A percentile compares a stretch with the other conserved stretches of the same genome.
Conservation (phyloP, 2,797 vertebrate genomes). For the Diplodus sargus region DNA sequence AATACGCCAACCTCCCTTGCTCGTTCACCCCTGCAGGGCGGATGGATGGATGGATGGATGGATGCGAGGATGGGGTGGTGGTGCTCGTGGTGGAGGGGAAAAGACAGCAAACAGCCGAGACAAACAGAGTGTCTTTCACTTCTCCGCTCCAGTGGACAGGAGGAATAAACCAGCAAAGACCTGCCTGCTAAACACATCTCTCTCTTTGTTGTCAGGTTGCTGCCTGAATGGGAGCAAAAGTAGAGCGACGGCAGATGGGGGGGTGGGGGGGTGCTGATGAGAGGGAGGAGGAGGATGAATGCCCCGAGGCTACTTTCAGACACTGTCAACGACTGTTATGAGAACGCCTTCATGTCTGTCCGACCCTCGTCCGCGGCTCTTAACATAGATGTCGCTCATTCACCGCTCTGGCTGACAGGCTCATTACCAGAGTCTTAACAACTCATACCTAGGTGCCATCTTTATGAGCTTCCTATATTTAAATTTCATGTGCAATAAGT, state of each 20-base stretch:
- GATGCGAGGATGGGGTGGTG: conserved; percentile 24
- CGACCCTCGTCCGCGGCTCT: conserved; percentile 48
- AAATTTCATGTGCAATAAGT: conserved; percentile 43
- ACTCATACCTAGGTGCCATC: conserved; percentile 23
- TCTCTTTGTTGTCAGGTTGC: conserved; percentile 81
- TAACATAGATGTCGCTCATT: conserved; percentile 66
- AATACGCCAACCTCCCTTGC: conserved; percentile 38
- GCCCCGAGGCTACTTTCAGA: conserved; percentile 78
- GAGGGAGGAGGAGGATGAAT: conserved; percentile 61
- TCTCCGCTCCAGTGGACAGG: conserved; percentile 75
- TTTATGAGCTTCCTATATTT: conserved; percentile 60
- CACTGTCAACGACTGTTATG: conserved; percentile 73
- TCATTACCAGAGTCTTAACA: conserved; percentile 30
- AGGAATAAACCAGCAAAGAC: conserved; percentile 77
- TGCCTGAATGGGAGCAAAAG: conserved; percentile 75
- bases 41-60: conserved; percentile 60
- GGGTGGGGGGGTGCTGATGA: conserved; percentile 22
- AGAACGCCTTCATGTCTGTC: conserved; percentile 71
- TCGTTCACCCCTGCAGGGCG: conserved; percentile 53
- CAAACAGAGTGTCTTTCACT: conserved; percentile 75
- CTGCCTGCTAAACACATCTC: conserved; percentile 79
- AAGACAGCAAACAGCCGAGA: conserved; percentile 75
- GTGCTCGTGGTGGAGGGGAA: conserved; percentile 15
- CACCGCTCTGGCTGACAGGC: conserved; percentile 17
- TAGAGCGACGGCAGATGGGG: conserved; percentile 66